Evolutionary conservation across 2,888 invertebrate species (phyloP).

Genomic region (Chelonus formosanus): DNA sequence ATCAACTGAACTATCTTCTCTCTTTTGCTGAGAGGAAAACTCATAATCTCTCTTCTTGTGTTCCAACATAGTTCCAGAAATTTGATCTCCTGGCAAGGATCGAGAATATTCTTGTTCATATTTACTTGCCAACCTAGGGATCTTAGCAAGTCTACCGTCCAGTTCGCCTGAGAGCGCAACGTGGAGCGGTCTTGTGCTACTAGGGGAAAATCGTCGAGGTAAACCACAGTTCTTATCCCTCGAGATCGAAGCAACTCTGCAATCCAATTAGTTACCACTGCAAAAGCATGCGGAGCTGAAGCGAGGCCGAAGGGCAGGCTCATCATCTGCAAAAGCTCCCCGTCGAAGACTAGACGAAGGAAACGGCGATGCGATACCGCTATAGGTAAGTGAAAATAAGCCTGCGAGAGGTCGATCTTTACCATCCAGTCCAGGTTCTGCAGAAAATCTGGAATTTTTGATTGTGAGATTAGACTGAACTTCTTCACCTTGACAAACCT

Average conservation of each 20-base stretch:
- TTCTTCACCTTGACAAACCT: neutral
- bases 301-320: conserved; percentile 46
- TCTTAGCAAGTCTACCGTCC: no score
- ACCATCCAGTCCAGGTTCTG: conserved; percentile 43
- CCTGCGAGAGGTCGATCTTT: conserved; percentile 38
- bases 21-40: no score
- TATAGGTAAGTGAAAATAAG: conserved; percentile 37
- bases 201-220: conserved; percentile 39
- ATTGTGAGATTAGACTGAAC: neutral
- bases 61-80: no score
- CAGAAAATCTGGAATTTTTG: conserved; percentile 32
- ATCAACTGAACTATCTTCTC: no score
- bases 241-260: conserved; percentile 39
- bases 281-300: conserved; percentile 44
- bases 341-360: conserved; percentile 41
- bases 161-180: no score
- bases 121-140: no score
- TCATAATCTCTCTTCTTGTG: no score
- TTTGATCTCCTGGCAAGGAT: no score
- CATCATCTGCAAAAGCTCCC: conserved; percentile 44
- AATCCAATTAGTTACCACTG: conserved; percentile 44
- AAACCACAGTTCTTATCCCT: conserved; percentile 36
- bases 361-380: conserved; percentile 39
- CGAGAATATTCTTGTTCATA: no score
- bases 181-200: no score